Evolutionary conservation across 2,888 invertebrate genomes (phyloP).

Genomic region (Acanthacorydalis orientalis): DNA sequence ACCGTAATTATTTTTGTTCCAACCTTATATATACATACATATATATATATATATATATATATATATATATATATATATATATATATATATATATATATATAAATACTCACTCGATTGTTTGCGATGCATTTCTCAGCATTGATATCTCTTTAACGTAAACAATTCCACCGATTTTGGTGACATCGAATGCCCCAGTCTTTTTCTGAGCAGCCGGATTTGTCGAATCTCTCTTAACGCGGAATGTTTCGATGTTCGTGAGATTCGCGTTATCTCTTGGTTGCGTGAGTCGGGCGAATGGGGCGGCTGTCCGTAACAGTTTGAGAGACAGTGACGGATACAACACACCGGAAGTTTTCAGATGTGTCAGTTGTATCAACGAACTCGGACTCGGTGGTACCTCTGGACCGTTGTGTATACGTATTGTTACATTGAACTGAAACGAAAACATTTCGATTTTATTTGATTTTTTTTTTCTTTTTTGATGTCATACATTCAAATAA

Average conservation of each 20-base stretch:
- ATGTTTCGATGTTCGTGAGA: not conserved
- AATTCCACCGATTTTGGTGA: slow-evolving; percentile 37
- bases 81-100: no score
- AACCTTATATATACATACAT: no score
- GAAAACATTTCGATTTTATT: not conserved
- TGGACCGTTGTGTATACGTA: slow-evolving; percentile 1
- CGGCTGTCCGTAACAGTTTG: slow-evolving; percentile 26
- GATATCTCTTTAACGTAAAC: slow-evolving; percentile 33
- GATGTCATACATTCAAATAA: no score
- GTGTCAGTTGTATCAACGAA: not conserved
- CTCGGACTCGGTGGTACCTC: not conserved
- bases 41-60: no score
- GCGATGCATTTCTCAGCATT: slow-evolving; percentile 14
- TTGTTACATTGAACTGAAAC: not conserved
- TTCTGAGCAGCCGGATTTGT: slow-evolving; percentile 6
- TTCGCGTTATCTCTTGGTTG: slow-evolving; percentile 23
- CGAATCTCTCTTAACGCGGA: slow-evolving; percentile 5
- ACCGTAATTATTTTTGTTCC: no score
- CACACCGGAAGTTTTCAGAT: not conserved
- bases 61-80: no score
- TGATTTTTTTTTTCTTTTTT: no score
- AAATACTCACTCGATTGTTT: not conserved
- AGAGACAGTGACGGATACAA: slow-evolving; percentile 21
- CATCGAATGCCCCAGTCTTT: slow-evolving; percentile 26
- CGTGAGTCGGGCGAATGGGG: slow-evolving; percentile 26